Evolutionary conservation across 2,113 vertebrate genomes (phyloP).

Genomic region (Cettia cetti): DNA sequence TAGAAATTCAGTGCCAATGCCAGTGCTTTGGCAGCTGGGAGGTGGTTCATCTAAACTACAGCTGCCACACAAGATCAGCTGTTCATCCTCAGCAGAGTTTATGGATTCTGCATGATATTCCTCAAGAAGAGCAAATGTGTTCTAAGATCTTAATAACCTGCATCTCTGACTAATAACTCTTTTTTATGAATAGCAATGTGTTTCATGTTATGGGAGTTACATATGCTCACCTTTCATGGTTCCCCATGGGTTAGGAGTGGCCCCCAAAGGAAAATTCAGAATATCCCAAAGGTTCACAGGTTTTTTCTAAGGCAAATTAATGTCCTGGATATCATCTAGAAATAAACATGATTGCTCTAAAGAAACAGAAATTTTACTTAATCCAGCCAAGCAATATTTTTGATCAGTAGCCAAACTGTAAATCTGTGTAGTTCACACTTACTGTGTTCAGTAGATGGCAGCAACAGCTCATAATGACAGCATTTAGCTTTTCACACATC

Average conservation of each 20-base stretch:
- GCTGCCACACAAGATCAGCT: not conserved
- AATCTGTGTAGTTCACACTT: not conserved
- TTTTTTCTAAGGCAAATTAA: not conserved
- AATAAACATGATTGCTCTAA: not conserved
- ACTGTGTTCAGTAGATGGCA: conserved; percentile 47
- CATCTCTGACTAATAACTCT: not conserved
- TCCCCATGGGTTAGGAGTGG: fast-evolving
- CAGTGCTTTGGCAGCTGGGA: not conserved
- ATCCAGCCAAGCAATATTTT: not conserved
- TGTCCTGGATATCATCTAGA: not conserved
- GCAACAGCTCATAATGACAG: conserved; percentile 12
- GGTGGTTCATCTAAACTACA: not conserved
- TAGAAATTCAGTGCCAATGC: not conserved
- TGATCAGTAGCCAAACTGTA: not conserved
- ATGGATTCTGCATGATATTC: not conserved
- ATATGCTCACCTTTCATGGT: fast-evolving
- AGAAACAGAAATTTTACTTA: not conserved
- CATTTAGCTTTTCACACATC: not conserved
- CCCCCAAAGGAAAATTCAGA: not conserved
- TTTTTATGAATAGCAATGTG: not conserved
- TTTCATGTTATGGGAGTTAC: not conserved
- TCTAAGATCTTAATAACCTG: not conserved
- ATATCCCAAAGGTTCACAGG: not conserved
- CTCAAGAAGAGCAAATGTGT: not conserved
- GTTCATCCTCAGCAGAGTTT: not conserved